Conservation (phyloP, 2,888 invertebrate species). For the Hesperia comma region DNA sequence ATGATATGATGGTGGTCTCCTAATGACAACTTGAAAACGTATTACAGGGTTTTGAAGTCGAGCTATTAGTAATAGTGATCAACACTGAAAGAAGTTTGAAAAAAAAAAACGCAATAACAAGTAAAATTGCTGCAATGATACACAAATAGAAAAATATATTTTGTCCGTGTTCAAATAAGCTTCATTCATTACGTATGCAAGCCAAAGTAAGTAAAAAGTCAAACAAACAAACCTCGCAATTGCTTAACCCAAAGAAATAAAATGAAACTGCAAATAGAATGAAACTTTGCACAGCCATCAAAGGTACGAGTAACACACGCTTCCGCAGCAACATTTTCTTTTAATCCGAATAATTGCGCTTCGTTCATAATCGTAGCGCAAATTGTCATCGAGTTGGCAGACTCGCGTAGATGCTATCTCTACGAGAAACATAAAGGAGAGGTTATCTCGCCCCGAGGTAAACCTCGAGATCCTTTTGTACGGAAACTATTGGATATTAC, state of each 20-base stretch:
- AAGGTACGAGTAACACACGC: slow-evolving; percentile 29
- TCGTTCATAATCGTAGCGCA: slow-evolving; percentile 38
- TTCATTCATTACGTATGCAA: slow-evolving; percentile 8
- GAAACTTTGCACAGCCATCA: slow-evolving; percentile 36
- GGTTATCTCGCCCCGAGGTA: slow-evolving; percentile 6
- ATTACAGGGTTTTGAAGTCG: no score
- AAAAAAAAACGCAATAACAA: no score
- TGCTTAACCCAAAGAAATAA: slow-evolving; percentile 33
- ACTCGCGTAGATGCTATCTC: slow-evolving; percentile 44
- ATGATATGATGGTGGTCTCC: no score
- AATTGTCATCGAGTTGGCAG: slow-evolving; percentile 49
- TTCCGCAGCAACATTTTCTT: slow-evolving; percentile 35
- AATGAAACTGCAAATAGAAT: slow-evolving; percentile 36
- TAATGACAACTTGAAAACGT: no score
- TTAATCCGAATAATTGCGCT: slow-evolving; percentile 34
- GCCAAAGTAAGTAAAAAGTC: slow-evolving; percentile 20
- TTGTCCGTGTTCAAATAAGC: not conserved
- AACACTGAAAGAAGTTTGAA: no score
- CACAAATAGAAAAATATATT: no score
- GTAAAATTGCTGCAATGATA: no score
- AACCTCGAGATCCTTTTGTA: slow-evolving; percentile 5
- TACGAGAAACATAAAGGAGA: slow-evolving; percentile 20
- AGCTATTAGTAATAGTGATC: no score
- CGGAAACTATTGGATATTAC: not conserved
- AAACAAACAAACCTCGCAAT: slow-evolving; percentile 31